Evolutionary conservation across 1,140 invertebrate genomes (phyloP).

Genomic region (Leptoteleia sp.): DNA sequence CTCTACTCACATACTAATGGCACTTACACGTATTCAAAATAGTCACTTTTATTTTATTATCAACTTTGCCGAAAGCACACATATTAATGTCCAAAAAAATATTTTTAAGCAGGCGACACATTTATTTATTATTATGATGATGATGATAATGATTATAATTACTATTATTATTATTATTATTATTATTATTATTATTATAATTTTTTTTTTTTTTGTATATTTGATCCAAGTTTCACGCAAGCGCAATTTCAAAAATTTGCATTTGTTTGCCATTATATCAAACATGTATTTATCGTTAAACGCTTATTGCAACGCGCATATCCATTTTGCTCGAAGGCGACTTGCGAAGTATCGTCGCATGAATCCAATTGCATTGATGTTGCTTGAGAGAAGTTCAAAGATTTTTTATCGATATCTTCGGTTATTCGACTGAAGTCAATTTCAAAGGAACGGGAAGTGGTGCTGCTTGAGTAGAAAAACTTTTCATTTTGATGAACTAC

Average conservation of each 20-base stretch:
- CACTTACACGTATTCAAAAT: constrained; percentile 50
- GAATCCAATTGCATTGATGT: constrained; percentile 78
- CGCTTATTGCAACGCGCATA: constrained; percentile 57
- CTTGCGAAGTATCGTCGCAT: constrained; percentile 68
- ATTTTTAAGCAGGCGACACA: not conserved
- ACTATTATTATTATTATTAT: too few relatives aligned
- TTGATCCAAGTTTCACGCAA: too few relatives aligned
- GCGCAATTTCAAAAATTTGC: too few relatives aligned
- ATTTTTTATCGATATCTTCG: too few relatives aligned
- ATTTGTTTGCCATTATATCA: constrained; percentile 31
- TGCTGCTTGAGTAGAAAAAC: constrained; percentile 47
- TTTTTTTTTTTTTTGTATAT: too few relatives aligned
- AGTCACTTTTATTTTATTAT: constrained; percentile 11
- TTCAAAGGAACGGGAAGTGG: constrained; percentile 22
- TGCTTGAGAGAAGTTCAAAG: constrained; percentile 74
- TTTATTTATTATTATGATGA: not conserved
- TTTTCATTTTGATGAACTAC: constrained; percentile 8
- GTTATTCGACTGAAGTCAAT: too few relatives aligned
- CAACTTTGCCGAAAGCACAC: not conserved
- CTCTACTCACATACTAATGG: constrained; percentile 73
- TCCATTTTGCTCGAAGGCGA: constrained; percentile 56
- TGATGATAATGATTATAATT: too few relatives aligned
- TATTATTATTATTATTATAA: too few relatives aligned
- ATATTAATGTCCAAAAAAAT: not conserved
- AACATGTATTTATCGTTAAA: constrained; percentile 30